Conservation (phyloP, 1,140 invertebrate species). For the Acyrthosiphon pisum region DNA sequence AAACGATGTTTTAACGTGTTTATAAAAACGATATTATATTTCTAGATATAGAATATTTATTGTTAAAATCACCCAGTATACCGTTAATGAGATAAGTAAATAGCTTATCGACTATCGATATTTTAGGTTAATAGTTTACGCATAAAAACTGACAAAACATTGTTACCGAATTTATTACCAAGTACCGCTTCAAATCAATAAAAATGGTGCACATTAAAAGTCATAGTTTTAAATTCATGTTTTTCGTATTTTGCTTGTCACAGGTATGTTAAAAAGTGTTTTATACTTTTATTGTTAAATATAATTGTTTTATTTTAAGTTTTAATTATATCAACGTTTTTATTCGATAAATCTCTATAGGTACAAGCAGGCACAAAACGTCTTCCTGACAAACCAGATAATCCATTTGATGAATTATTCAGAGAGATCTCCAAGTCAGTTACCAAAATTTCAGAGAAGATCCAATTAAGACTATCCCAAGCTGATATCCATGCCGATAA, state of each 20-base stretch:
- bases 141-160: slow-evolving; percentile 54
- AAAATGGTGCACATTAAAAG: slow-evolving; percentile 36
- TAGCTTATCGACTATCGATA: slow-evolving; percentile 37
- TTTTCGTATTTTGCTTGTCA: slow-evolving; percentile 31
- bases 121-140: slow-evolving; percentile 53
- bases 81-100: slow-evolving; percentile 22
- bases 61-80: slow-evolving; percentile 2
- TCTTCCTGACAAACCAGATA: background rate
- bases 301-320: background rate
- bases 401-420: slow-evolving; percentile 28
- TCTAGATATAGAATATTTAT: background rate
- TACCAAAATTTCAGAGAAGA: background rate
- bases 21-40: background rate
- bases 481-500: slow-evolving; percentile 12
- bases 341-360: background rate
- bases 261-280: slow-evolving; percentile 5
- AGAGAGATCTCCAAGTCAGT: background rate
- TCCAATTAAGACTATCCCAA: background rate
- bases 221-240: slow-evolving; percentile 3
- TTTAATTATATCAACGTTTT: background rate
- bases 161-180: slow-evolving; percentile 44
- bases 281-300: background rate
- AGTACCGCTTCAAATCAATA: background rate
- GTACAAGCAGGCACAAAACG: background rate
- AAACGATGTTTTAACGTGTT: no score